A percentile compares a stretch with the other conserved stretches of the same genome.
These are phyloP conservation scores for Sebastes kiyomatsui DNA, from an alignment of 2,797 vertebrate genomes.

Conservation along the genomic window DNA sequence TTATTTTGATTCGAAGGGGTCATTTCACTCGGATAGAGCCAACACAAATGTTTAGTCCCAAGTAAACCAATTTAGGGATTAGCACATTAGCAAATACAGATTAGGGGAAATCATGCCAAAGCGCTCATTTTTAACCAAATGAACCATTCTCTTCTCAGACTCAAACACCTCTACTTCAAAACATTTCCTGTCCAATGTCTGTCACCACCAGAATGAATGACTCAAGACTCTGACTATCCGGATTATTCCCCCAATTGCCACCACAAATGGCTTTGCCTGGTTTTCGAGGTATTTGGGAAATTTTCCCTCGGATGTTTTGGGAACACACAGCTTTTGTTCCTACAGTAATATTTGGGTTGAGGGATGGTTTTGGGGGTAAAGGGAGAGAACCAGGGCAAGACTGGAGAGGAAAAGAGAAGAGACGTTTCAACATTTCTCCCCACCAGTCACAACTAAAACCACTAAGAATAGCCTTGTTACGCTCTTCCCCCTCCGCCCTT, in stretches of 20 bases:
- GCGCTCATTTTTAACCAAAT: constrained; percentile 5
- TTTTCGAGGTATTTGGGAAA: constrained; percentile 54
- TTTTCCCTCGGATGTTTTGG: constrained; percentile 48
- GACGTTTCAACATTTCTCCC: constrained; percentile 30
- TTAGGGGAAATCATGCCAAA: neutral
- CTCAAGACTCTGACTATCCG: constrained; percentile 30
- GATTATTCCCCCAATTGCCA: constrained; percentile 47
- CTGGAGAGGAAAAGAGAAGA: neutral
- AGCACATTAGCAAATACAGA: constrained; percentile 22
- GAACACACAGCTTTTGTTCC: constrained; percentile 60
- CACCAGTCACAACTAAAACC: constrained; percentile 58
- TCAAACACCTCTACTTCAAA: constrained; percentile 8
- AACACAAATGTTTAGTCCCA: constrained; percentile 41
- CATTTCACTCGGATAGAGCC: constrained; percentile 15
- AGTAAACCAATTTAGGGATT: constrained; percentile 29
- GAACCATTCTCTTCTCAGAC: neutral
- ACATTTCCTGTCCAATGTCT: constrained; percentile 38
- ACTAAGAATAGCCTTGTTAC: constrained; percentile 61
- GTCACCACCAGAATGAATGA: constrained; percentile 52
- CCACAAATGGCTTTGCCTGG: constrained; percentile 59
- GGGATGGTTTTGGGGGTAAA: neutral
- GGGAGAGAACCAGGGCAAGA: neutral
- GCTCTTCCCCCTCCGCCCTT: constrained; percentile 32
- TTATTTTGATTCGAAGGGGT: constrained; percentile 27
- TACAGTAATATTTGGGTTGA: constrained; percentile 49